phyloP scores from a whole-genome alignment of 2,888 invertebrate genomes.

The Caenorhabditis sp. region DNA sequence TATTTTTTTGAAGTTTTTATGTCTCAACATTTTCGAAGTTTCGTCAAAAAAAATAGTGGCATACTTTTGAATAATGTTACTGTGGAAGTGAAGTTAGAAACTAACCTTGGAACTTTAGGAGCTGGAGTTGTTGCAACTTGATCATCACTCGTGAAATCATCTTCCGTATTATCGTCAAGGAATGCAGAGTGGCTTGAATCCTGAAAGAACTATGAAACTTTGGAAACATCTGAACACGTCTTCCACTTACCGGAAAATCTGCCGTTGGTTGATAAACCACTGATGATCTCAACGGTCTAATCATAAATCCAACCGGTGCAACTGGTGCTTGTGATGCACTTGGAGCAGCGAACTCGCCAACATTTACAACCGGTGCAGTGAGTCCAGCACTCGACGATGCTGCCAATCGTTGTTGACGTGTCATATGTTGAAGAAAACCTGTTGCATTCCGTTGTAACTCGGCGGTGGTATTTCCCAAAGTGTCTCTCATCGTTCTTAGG shows the following conservation, averaged over 20 bases:
- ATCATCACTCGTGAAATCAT: conserved; percentile 1
- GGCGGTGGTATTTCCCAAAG: neutral
- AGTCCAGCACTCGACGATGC: neutral
- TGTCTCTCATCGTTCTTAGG: conserved; percentile 2
- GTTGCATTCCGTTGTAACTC: conserved; percentile 2
- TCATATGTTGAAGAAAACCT: neutral
- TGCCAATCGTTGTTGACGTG: conserved; percentile 2
- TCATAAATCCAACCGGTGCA: neutral
- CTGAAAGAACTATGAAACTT: conserved; percentile 1
- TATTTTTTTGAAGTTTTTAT: no score
- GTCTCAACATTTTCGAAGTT: no score
- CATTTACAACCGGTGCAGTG: neutral
- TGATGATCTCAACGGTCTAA: conserved; percentile 11
- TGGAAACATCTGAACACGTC: conserved; percentile 7
- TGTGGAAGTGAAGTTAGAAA: no score
- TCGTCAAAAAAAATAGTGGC: no score
- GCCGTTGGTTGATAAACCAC: conserved; percentile 25
- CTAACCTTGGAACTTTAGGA: no score
- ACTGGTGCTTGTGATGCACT: neutral
- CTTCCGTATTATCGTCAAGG: conserved; percentile 2
- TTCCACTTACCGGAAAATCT: conserved; percentile 22
- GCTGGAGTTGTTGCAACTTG: no score
- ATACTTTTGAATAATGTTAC: no score
- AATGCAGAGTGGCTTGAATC: neutral
- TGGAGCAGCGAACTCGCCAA: neutral